phyloP scores from a whole-genome alignment of 2,797 vertebrate species.

The Glyptemys insculpta region DNA sequence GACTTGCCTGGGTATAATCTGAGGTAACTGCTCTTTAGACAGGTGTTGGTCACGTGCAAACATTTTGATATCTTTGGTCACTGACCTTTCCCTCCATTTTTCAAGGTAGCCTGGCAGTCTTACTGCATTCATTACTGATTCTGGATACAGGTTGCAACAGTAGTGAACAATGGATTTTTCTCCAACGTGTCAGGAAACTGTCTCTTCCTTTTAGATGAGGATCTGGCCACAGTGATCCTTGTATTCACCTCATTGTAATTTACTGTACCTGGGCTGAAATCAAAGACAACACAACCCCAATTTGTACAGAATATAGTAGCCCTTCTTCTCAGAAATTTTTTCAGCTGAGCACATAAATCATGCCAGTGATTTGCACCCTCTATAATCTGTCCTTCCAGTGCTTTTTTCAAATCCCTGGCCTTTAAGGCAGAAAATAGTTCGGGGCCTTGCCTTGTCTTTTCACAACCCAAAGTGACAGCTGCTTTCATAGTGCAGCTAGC shows the following conservation, averaged over 20 bases:
- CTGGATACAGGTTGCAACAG: background rate
- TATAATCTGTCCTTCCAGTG: background rate
- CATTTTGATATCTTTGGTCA: too few species aligned
- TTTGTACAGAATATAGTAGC: too few species aligned
- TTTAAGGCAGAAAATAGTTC: background rate
- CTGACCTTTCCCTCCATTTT: background rate
- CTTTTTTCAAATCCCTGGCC: background rate
- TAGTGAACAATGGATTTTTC: background rate
- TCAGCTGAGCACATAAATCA: background rate
- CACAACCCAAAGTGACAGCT: background rate
- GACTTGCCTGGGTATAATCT: too few species aligned
- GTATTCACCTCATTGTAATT: too few species aligned
- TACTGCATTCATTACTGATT: accelerated
- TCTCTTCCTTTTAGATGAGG: background rate
- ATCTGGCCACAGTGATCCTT: background rate
- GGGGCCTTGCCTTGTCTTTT: background rate
- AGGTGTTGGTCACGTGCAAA: too few species aligned
- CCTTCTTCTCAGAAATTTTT: too few species aligned
- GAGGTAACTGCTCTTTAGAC: too few species aligned
- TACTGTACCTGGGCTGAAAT: too few species aligned
- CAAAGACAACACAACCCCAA: too few species aligned
- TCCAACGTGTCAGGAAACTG: background rate
- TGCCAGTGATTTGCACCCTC: background rate
- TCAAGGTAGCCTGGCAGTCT: background rate
- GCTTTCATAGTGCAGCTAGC: background rate